Evolutionary conservation across 1,140 invertebrate species (phyloP), one percentile per base, ranked within the genome.

Genomic region (Trachymyrmex cornetzi): DNA sequence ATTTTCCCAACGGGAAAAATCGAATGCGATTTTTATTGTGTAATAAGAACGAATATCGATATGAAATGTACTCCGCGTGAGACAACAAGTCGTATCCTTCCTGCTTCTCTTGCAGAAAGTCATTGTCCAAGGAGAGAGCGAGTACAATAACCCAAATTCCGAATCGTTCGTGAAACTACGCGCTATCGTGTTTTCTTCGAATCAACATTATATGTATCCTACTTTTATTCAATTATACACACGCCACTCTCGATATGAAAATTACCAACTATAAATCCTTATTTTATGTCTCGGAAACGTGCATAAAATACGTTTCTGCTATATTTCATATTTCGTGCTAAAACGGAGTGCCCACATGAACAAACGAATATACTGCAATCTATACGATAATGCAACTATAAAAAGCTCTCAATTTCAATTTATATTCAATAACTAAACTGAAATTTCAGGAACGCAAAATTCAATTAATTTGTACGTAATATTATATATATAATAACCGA

Each of bases 11-110:
- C 57, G 24, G 44, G 53, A 57, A 38, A 69, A 55, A 64, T 71
- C 69, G 53, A 85, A 66, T 16, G 14, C 59, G 30, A 57, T 67
- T 80, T 80, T 66, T 67, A 85, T 85, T 66, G 82, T n/a, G 72
- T 75, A 66, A 79, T 79, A 79, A 64, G 59, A 79, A 66, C 57
- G 71, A 59, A 75, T 66, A 79, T 85, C 72, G 74, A 66, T 57
- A 79, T 84, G 38, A 74, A 75, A 61, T 34, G 55, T 74, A 74
- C 67, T 82, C 79, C 19, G 19, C 12, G 67, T 22, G 30, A n/a
- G 64, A 74, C 50, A 50, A 72, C 66, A 61, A 61, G 69, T 72
- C 55, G 19, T 59, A 74, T 44, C 57, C 80, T 61, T 30, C 1
- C 55, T 16, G 19, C 44, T 30, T 63, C 38, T 22, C 19, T 30